Evolutionary conservation across 2,113 vertebrate genomes (phyloP), one percentile per base, ranked within the genome.

Genomic region (Chionodraco myersi): DNA sequence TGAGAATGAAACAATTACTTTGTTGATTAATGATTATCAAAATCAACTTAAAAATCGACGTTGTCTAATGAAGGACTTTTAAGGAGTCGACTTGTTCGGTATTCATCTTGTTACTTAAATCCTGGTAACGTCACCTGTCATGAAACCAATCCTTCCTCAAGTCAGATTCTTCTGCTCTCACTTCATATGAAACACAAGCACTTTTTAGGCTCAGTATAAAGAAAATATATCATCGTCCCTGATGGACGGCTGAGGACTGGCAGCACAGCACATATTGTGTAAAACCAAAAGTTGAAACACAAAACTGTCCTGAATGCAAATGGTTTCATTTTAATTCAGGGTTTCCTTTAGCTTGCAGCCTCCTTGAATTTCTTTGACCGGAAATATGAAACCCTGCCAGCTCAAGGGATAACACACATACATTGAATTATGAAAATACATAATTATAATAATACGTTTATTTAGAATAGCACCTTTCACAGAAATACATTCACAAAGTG

Each of bases 381-480:
- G 45, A 41, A 79, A 72, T 44, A 36, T 26, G 15, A 77, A 66
- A 12, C 34, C n/a, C 8, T 16, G 6, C 9, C 66, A 12, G 72
- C 36, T 34, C 5, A 18, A 36, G n/a, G 41, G 12, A 30, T 8
- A 41, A 41, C 36, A 41, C 36, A 41, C 36, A 41, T 30, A 30
- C 26, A 30, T 30, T 3, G 26, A 30, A 30, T 30, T 30, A 41
- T 41, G 36, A 41, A 41, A 41, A 41, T 30, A 30, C 3, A 30
- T 30, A 30, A 30, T 30, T 3, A 30, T 30, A 30, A 26, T 26
- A 26, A 30, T 30, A 30, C 26, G 26, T 3, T 30, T 30, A 30
- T 30, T 30, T 30, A 30, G 26, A 3, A 30, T 3, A 30, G 26
- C 26, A 30, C 26, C 26, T 30, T 30, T 30, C 26, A 30, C 26